A percentile compares a stretch with the other conserved stretches of the same genome.
These are phyloP conservation scores for Centruroides sculpturatus DNA, from an alignment of 1,140 invertebrate species.

Conservation along the genomic window DNA sequence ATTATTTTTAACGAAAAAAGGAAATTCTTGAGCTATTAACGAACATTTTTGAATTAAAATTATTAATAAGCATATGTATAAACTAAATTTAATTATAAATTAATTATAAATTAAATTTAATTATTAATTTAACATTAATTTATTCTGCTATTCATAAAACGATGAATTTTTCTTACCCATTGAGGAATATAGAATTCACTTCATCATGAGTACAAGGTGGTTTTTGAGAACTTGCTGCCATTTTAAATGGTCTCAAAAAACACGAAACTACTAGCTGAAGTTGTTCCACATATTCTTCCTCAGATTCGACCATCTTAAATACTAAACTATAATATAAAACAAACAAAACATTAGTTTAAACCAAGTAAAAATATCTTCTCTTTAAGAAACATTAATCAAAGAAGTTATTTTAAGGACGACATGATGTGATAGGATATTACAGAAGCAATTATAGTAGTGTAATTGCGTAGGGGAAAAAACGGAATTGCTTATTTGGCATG, in stretches of 20 bases:
- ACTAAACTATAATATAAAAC: conserved; percentile 47
- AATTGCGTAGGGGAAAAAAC: neutral
- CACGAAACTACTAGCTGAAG: conserved; percentile 82
- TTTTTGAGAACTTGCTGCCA: conserved; percentile 80
- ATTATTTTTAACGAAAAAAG: no score
- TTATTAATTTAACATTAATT: neutral
- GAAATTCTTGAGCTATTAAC: no score
- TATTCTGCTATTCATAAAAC: neutral
- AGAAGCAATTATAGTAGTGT: no score
- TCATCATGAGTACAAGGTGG: conserved; percentile 87
- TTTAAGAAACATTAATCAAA: no score
- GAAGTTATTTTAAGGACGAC: no score
- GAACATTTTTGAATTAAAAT: no score
- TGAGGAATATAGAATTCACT: conserved; percentile 88
- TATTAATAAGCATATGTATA: no score
- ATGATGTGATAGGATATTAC: no score
- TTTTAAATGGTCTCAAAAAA: conserved; percentile 79
- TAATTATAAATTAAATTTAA: no score
- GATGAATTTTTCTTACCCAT: conserved; percentile 36
- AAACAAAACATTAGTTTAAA: neutral
- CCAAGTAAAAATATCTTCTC: no score
- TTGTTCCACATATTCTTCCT: conserved; percentile 83
- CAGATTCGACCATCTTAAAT: conserved; percentile 80
- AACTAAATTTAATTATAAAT: no score
- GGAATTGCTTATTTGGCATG: neutral